Percentiles rank a stretch among this genome's conserved stretches.
Conservation (phyloP, 2,888 invertebrate genomes). For the Andrena haemorrhoa region DNA sequence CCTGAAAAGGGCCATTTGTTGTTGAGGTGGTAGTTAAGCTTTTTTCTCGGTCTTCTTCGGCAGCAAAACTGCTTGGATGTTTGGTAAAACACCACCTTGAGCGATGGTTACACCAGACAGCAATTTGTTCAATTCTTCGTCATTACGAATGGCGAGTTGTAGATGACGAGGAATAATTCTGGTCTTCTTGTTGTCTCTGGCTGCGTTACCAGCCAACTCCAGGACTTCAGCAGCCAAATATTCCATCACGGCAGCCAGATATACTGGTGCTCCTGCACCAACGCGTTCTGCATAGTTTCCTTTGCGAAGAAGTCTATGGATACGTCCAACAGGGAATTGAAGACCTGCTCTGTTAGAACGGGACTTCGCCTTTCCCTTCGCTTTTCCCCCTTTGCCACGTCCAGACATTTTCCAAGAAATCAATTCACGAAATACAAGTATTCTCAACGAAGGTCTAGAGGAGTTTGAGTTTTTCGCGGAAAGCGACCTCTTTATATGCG, state of each 20-base stretch:
- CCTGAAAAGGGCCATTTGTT: slow-evolving; percentile 67
- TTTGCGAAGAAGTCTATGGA: slow-evolving; percentile 87
- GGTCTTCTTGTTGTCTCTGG: slow-evolving; percentile 89
- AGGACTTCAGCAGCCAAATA: slow-evolving; percentile 90
- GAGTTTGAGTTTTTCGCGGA: rapidly evolving
- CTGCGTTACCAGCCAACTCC: slow-evolving; percentile 89
- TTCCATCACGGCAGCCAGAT: slow-evolving; percentile 87
- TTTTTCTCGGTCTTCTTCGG: slow-evolving; percentile 70
- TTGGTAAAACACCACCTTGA: slow-evolving; percentile 93
- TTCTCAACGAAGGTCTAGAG: background rate
- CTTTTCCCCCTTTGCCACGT: slow-evolving; percentile 77
- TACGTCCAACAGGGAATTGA: slow-evolving; percentile 87
- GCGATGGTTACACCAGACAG: slow-evolving; percentile 92
- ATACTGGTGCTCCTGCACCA: slow-evolving; percentile 86
- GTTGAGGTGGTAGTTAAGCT: slow-evolving; percentile 47
- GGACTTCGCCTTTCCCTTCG: slow-evolving; percentile 79
- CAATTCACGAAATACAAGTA: background rate
- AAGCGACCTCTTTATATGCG: background rate
- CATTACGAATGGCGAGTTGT: slow-evolving; percentile 91
- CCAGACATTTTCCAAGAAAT: slow-evolving; percentile 72
- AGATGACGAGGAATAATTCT: slow-evolving; percentile 81
- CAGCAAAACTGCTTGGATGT: slow-evolving; percentile 88
- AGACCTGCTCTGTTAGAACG: slow-evolving; percentile 87
- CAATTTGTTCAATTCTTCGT: slow-evolving; percentile 92
- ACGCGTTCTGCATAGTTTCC: slow-evolving; percentile 88